phyloP scores from a whole-genome alignment of 37 sponge, comb jelly and placozoan genomes.

The Mnemiopsis leidyi region DNA sequence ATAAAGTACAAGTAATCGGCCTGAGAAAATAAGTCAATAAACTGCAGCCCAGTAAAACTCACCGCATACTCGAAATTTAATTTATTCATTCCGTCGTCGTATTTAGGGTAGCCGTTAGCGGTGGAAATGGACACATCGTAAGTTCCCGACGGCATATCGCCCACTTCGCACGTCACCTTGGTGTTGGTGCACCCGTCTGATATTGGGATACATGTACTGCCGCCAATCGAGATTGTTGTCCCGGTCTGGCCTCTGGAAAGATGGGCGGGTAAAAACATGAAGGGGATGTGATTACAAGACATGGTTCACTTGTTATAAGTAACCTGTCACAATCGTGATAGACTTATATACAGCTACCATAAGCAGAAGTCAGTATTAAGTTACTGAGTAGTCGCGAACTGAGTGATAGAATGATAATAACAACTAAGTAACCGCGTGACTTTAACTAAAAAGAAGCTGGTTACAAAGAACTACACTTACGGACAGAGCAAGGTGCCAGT shows the following conservation, averaged over 20 bases:
- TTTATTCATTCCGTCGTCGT: not conserved
- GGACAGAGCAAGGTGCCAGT: slow-evolving; percentile 16
- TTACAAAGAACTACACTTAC: slow-evolving; percentile 3
- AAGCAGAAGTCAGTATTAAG: too few species aligned
- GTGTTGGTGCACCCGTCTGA: not conserved
- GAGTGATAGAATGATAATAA: too few species aligned
- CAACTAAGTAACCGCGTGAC: too few species aligned
- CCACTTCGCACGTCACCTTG: not conserved
- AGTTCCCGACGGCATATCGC: not conserved
- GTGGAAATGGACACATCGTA: slow-evolving; percentile 1
- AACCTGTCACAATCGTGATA: too few species aligned
- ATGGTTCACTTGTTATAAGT: too few species aligned
- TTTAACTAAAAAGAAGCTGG: too few species aligned
- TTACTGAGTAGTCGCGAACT: too few species aligned
- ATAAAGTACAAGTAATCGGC: too few species aligned
- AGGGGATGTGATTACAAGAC: too few species aligned
- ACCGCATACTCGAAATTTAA: not conserved
- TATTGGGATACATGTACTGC: not conserved
- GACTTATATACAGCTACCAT: too few species aligned
- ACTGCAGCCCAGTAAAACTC: too few species aligned
- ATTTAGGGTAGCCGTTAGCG: not conserved
- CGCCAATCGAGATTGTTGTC: not conserved
- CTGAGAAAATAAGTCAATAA: too few species aligned
- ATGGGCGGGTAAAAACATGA: not conserved
- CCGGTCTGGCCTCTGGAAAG: not conserved